These are phyloP conservation scores for Dyspetes luteomarginatus DNA, from an alignment of 2,888 invertebrate genomes.

Conservation along the genomic window DNA sequence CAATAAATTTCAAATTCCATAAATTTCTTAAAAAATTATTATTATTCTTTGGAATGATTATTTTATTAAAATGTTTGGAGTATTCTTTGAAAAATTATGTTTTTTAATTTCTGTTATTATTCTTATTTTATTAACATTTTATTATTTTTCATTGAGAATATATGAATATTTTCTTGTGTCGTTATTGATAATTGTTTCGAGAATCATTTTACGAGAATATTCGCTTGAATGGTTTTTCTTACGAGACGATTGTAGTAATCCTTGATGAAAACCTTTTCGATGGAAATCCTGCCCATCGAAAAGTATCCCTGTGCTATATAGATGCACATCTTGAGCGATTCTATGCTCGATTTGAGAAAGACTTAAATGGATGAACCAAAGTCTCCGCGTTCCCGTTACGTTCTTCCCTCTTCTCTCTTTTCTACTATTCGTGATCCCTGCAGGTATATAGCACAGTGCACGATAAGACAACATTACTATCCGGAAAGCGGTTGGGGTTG, in stretches of 20 bases:
- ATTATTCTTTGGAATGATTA: too few relatives aligned
- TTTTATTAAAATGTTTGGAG: too few relatives aligned
- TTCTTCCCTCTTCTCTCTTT: slow-evolving; percentile 1
- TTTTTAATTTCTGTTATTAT: too few relatives aligned
- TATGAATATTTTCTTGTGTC: too few relatives aligned
- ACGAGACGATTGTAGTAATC: not conserved
- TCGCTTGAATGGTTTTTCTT: too few relatives aligned
- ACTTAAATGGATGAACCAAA: slow-evolving; percentile 31
- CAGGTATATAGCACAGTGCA: slow-evolving; percentile 77
- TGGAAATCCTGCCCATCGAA: not conserved
- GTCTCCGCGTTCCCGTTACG: slow-evolving; percentile 7
- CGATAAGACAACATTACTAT: slow-evolving; percentile 85
- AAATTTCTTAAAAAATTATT: too few relatives aligned
- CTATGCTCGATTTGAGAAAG: not conserved
- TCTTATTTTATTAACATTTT: too few relatives aligned
- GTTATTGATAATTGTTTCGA: too few relatives aligned
- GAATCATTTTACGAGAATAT: too few relatives aligned
- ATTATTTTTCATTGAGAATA: too few relatives aligned
- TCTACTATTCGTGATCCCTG: slow-evolving; percentile 36
- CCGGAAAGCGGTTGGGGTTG: slow-evolving; percentile 87
- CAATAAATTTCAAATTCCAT: too few relatives aligned
- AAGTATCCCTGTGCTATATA: not conserved
- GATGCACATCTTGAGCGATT: not conserved
- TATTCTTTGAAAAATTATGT: too few relatives aligned
- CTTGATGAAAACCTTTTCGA: not conserved